Base-by-base conservation (phyloP, 2,797 vertebrate species). In the Bothrops alternatus region DNA sequence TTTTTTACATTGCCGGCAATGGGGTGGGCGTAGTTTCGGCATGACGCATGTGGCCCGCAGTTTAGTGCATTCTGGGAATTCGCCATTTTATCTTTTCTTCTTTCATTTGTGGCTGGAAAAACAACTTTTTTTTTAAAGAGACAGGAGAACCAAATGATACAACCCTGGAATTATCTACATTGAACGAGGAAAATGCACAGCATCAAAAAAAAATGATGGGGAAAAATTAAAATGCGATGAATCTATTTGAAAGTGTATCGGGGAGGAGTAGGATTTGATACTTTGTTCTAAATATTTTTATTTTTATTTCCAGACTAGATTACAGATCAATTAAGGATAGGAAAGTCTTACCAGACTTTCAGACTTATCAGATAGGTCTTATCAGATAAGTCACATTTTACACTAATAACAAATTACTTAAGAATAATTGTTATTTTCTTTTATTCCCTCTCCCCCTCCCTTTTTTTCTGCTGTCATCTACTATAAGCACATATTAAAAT, bases 401-500 rank as follows among this genome's bases (percentile, higher is more conserved):
- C 13, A 37, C n/a, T 90, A 37, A 85, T 91, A 58, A 53, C 50
- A 69, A 65, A 57, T n/a, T 91, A 47, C 18, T 93, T 50, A 61
- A 16, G 47, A 32, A 50, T 87, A 42, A 47, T 47, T 91, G 58
- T 91, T n/a, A n/a, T 89, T 73, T 89, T 53, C 3, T 55, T 86
- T 93, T 86, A 86, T 94, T 95, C 94, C 47, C 92, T 50, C 23
- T 12, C 25, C 10, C 53, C 47, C 47, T 50, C 6, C 91, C 82
- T 96, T 95, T 91, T 96, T 96, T 95, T 73, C 2, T 1, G 86
- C 93, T 95, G 94, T 63, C 93, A 94, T 90, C 78, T 96, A 94
- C 95, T 94, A 92, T 95, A 97, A 96, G 96, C 82, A 93, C 85
- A 96, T 97, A 96, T 96, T 92, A 96, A 96, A 96, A 93, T 96